A percentile compares a stretch with the other conserved stretches of the same genome.
These are phyloP conservation scores for Blennius ocellaris DNA, from an alignment of 2,113 vertebrate genomes.

Conservation along the genomic window DNA sequence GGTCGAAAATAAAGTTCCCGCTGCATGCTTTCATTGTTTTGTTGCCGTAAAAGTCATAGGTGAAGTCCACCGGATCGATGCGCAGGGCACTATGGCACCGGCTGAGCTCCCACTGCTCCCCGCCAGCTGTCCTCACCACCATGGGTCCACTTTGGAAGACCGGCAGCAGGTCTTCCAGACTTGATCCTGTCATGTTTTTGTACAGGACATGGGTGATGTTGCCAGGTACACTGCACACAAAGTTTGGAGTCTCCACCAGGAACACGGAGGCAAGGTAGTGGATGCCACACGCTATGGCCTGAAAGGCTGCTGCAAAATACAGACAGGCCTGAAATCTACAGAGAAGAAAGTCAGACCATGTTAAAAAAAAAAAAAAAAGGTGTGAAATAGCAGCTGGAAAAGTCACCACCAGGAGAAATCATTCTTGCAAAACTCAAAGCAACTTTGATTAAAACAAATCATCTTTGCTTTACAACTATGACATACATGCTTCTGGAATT, in stretches of 20 bases:
- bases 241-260: constrained; percentile 88
- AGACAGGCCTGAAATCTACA: constrained; percentile 91
- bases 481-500: too few species aligned
- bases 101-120: constrained; percentile 92
- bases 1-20: constrained; percentile 87
- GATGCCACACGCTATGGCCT: constrained; percentile 91
- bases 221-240: constrained; percentile 83
- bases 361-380: too few species aligned
- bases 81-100: constrained; percentile 85
- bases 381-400: too few species aligned
- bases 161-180: constrained; percentile 84
- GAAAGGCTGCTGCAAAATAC: constrained; percentile 92
- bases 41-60: constrained; percentile 85
- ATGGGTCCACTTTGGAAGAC: constrained; percentile 80
- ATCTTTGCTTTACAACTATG: too few species aligned
- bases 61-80: constrained; percentile 59
- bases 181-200: constrained; percentile 80
- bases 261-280: constrained; percentile 95
- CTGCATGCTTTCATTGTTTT: constrained; percentile 82
- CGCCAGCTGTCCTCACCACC: constrained; percentile 82
- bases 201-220: constrained; percentile 86
- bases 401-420: too few species aligned
- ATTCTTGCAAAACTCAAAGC: too few species aligned
- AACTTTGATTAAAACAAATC: too few species aligned
- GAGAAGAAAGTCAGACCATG: constrained; percentile 11